A percentile compares a stretch with the other conserved stretches of the same genome.
phyloP scores from a whole-genome alignment of 2,888 invertebrate genomes.

The Polydrusus tereticollis region DNA sequence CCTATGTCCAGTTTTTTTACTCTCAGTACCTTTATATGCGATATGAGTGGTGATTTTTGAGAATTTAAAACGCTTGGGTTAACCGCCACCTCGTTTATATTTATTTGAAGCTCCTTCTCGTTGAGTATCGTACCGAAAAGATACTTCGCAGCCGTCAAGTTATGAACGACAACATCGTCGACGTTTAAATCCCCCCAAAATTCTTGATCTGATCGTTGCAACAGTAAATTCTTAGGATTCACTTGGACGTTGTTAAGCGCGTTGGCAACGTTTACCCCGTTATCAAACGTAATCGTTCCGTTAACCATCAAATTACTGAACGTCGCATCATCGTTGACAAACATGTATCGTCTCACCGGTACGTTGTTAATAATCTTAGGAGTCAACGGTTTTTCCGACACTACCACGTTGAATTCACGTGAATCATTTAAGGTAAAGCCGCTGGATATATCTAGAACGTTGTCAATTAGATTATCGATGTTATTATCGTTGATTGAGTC shows the following conservation, averaged over 20 bases:
- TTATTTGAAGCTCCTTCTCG: constrained; percentile 52
- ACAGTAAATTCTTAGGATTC: constrained; percentile 57
- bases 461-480: constrained; percentile 55
- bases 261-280: constrained; percentile 56
- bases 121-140: neutral
- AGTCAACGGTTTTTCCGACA: constrained; percentile 55
- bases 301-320: constrained; percentile 57
- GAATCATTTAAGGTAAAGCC: constrained; percentile 55
- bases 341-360: constrained; percentile 55
- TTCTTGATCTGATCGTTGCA: constrained; percentile 61
- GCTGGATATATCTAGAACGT: constrained; percentile 56
- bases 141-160: constrained; percentile 12
- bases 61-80: constrained; percentile 17
- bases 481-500: constrained; percentile 57
- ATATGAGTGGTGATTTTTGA: no score
- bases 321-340: constrained; percentile 52
- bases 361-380: constrained; percentile 59
- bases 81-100: constrained; percentile 52
- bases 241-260: constrained; percentile 60
- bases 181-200: constrained; percentile 55
- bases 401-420: constrained; percentile 53
- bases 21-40: constrained; percentile 55
- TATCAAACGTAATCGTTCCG: constrained; percentile 59
- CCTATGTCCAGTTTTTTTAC: constrained; percentile 66
- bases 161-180: constrained; percentile 14